Conservation (phyloP, 2,113 vertebrate genomes). For the Channa argus region DNA sequence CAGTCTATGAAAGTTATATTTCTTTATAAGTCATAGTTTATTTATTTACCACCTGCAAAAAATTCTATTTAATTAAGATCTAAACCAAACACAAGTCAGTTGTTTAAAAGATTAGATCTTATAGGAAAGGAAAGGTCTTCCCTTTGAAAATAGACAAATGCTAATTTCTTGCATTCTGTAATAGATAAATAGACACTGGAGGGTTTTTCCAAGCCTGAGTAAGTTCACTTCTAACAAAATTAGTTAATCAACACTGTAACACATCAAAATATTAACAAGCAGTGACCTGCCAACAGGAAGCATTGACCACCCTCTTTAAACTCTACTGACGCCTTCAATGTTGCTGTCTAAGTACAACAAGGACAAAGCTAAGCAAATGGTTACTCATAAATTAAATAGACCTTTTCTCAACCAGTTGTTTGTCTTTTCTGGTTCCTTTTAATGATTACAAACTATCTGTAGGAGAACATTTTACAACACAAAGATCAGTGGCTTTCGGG, state of each 20-base stretch:
- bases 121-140: too few species aligned
- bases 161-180: too few species aligned
- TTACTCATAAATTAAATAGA: background rate
- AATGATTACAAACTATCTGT: background rate
- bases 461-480: background rate
- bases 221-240: conserved; percentile 24
- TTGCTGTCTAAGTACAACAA: background rate
- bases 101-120: too few species aligned
- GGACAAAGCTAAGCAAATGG: background rate
- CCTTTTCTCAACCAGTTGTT: conserved; percentile 1
- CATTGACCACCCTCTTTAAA: background rate
- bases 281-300: conserved; percentile 5
- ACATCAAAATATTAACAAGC: conserved; percentile 38
- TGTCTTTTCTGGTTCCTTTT: background rate
- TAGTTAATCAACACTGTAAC: conserved; percentile 14
- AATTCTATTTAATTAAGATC: too few species aligned
- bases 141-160: too few species aligned
- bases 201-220: conserved; percentile 5
- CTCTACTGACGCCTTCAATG: background rate
- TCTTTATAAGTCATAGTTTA: too few species aligned
- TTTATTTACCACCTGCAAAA: too few species aligned
- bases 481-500: too few species aligned
- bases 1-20: too few species aligned
- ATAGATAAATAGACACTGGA: background rate
- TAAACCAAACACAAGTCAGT: too few species aligned